Conservation (phyloP, 2,113 vertebrate species). For the Atrichornis clamosus region DNA sequence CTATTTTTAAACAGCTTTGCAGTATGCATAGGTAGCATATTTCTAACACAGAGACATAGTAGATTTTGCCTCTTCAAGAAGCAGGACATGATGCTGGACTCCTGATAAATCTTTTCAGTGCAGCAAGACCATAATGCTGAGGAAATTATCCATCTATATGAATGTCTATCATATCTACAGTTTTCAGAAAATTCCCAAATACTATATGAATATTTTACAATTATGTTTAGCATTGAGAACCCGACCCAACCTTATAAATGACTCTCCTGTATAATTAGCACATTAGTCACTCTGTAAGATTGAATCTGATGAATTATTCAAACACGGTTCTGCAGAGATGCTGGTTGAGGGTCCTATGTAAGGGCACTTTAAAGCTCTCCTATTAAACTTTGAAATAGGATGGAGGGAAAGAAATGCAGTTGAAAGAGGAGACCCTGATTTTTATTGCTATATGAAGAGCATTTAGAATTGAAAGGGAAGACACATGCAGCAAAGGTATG, state of each 20-base stretch:
- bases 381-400: constrained; percentile 38
- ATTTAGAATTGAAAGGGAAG: not conserved
- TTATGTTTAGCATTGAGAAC: constrained; percentile 69
- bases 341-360: constrained; percentile 19
- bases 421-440: not conserved
- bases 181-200: constrained; percentile 55
- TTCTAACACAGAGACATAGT: not conserved
- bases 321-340: constrained; percentile 52
- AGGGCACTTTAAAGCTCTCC: constrained; percentile 35
- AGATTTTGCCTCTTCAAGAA: not conserved
- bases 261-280: constrained; percentile 76
- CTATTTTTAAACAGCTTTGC: not conserved
- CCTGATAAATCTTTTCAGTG: not conserved
- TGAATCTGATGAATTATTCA: constrained; percentile 78
- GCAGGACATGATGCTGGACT: not conserved
- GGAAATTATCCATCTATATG: constrained; percentile 43
- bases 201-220: constrained; percentile 73
- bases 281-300: constrained; percentile 75
- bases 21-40: not conserved
- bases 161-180: constrained; percentile 33
- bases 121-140: not conserved
- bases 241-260: constrained; percentile 71
- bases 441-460: not conserved
- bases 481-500: not conserved
- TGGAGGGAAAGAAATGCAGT: not conserved